Conservation (phyloP, 1,140 invertebrate species). For the Hycleus phaleratus region DNA sequence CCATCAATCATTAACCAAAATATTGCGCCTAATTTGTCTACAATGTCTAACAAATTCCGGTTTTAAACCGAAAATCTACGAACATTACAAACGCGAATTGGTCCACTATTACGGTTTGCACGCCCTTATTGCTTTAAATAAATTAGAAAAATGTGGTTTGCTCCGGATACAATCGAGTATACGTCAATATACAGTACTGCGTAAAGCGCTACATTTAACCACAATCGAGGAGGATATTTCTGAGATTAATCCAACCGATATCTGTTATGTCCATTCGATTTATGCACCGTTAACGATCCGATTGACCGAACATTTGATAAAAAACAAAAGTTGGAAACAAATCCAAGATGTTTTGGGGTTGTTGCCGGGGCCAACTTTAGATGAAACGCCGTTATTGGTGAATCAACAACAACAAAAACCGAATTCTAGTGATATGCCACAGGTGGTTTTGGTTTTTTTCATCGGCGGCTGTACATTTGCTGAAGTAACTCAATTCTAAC, state of each 20-base stretch:
- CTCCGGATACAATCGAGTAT: constrained; percentile 63
- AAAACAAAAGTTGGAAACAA: constrained; percentile 72
- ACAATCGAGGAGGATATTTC: constrained; percentile 68
- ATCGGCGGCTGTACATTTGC: constrained; percentile 95
- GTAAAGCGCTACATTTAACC: constrained; percentile 60
- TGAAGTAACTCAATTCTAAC: constrained; percentile 48
- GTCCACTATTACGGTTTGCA: constrained; percentile 81
- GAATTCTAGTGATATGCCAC: constrained; percentile 42
- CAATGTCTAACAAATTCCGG: constrained; percentile 84
- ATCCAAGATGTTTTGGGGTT: constrained; percentile 52
- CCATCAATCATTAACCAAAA: constrained; percentile 70
- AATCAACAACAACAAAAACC: constrained; percentile 35
- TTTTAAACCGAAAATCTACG: constrained; percentile 80
- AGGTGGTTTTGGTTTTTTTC: constrained; percentile 88
- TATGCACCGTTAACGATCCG: constrained; percentile 91
- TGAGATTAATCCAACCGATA: constrained; percentile 78
- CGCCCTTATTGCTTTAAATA: constrained; percentile 73
- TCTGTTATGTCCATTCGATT: constrained; percentile 87
- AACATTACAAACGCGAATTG: constrained; percentile 89
- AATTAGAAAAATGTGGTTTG: constrained; percentile 82
- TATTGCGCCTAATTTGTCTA: constrained; percentile 81
- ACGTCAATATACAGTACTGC: constrained; percentile 56
- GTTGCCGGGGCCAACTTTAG: constrained; percentile 50
- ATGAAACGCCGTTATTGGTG: constrained; percentile 40
- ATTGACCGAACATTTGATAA: constrained; percentile 76